Percentiles rank a stretch among this genome's conserved stretches.
phyloP scores from a whole-genome alignment of 2,888 invertebrate genomes.

The Macrophya alboannulata region DNA sequence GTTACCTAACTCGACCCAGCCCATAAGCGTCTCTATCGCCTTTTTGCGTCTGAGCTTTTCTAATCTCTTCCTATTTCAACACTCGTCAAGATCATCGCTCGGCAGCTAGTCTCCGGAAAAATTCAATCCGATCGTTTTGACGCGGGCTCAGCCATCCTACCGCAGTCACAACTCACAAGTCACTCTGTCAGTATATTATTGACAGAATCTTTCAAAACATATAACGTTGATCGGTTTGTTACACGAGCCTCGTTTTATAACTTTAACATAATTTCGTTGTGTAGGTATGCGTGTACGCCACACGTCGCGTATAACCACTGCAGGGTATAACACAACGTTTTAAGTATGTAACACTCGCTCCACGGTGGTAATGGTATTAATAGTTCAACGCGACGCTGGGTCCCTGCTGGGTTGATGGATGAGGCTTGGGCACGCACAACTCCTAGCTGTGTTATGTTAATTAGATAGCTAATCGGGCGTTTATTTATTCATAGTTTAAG shows the following conservation, averaged over 20 bases:
- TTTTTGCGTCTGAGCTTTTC: conserved; percentile 16
- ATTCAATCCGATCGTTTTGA: conserved; percentile 29
- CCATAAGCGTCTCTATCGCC: not conserved
- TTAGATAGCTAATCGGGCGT: conserved; percentile 71
- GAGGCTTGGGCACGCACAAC: conserved; percentile 68
- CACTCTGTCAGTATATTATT: conserved; percentile 22
- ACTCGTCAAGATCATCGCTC: not conserved
- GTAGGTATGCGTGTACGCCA: not conserved
- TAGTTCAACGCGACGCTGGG: conserved; percentile 41
- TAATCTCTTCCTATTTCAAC: conserved; percentile 1
- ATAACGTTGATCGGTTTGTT: conserved; percentile 28
- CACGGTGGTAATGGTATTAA: conserved; percentile 40
- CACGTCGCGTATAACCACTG: not conserved
- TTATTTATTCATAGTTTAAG: conserved; percentile 63
- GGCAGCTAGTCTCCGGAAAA: not conserved
- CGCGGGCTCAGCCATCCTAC: not conserved
- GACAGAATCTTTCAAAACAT: conserved; percentile 54
- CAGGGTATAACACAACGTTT: conserved; percentile 1
- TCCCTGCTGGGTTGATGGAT: conserved; percentile 67
- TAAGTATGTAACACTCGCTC: not conserved
- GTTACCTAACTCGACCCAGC: conserved; percentile 19
- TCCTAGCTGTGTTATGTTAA: conserved; percentile 69
- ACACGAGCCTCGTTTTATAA: not conserved
- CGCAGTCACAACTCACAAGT: not conserved
- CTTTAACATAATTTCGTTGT: not conserved